phyloP scores from a whole-genome alignment of 2,888 invertebrate genomes.

The Ophion obscuratus region DNA sequence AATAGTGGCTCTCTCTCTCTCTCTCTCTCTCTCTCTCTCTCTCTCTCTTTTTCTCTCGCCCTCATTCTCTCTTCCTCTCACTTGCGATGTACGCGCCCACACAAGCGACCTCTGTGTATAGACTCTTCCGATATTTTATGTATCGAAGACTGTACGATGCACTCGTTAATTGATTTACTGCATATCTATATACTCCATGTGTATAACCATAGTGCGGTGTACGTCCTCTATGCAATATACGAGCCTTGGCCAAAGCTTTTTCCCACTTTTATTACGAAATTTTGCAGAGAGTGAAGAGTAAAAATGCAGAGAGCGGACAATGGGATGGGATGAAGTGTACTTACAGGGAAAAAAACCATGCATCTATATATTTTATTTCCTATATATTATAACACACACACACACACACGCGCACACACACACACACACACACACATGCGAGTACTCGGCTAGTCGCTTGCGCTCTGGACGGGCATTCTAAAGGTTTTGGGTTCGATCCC shows the following conservation, averaged over 20 bases:
- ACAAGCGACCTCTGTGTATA: conserved; percentile 32
- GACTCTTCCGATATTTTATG: conserved; percentile 55
- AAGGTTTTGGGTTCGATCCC: no score
- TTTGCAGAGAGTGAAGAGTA: not conserved
- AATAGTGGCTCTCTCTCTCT: conserved; percentile 26
- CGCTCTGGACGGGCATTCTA: no score
- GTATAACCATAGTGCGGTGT: not conserved
- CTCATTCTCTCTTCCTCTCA: not conserved
- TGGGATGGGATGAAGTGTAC: not conserved
- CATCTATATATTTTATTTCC: not conserved
- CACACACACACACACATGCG: no score
- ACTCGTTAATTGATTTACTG: conserved; percentile 64
- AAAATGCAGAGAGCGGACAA: conserved; percentile 1
- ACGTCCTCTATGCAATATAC: not conserved
- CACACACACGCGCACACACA: no score
- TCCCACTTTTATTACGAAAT: conserved; percentile 32
- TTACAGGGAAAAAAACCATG: not conserved
- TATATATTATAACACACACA: no score
- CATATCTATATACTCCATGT: not conserved
- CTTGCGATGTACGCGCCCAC: conserved; percentile 26
- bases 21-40: conserved; percentile 16
- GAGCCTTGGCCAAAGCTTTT: conserved; percentile 14
- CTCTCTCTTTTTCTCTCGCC: no score
- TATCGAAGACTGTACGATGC: conserved; percentile 65
- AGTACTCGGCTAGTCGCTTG: no score